Evolutionary conservation across 2,797 vertebrate genomes (phyloP), one percentile per base, ranked within the genome.

Genomic region (Aphelocoma californica): DNA sequence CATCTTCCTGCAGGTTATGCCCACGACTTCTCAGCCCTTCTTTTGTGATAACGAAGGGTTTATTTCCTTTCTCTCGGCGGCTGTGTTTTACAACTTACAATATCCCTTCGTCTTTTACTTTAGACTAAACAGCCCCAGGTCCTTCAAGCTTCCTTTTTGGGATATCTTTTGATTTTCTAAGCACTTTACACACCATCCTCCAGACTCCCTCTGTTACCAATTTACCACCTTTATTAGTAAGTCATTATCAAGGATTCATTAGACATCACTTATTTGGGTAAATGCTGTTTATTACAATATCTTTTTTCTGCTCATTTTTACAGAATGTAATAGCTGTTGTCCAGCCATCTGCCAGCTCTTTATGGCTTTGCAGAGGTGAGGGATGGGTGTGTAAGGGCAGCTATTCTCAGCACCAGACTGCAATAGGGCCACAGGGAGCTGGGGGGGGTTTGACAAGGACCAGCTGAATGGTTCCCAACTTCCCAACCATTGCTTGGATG

Each of bases 401-500:
- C 26, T 86, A 1, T 47, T 81, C 50, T 25, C 54, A 36, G n/a
- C 53, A 58, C 18, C 53, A 10, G 62, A 4, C n/a, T 38, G 83
- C 51, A 75, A 2, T 0, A 12, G 38, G 79, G 36, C 25, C 29
- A 1, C 5, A 2, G 24, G 38, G 72, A 61, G 13, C 11, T 23
- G 17, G 6, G 2, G 14, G 4, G 4, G 2, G 1, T 5, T 70
- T 67, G 38, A 40, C 1, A 9, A 60, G 51, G 50, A 26, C 42
- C 40, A 11, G 3, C 18, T 61, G 34, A 6, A 45, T 0, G 4
- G 14, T 44, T 74, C 75, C 40, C 36, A 40, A 5, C 26, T 19
- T 44, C n/a, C 86, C 50, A 72, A 3, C 5, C 25, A 7, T 7
- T 0, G 0, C 28, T 14, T 26, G 7, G 29, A 32, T 4, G 4